Conservation (phyloP, 2,113 vertebrate species). For the Dromaius novaehollandiae region DNA sequence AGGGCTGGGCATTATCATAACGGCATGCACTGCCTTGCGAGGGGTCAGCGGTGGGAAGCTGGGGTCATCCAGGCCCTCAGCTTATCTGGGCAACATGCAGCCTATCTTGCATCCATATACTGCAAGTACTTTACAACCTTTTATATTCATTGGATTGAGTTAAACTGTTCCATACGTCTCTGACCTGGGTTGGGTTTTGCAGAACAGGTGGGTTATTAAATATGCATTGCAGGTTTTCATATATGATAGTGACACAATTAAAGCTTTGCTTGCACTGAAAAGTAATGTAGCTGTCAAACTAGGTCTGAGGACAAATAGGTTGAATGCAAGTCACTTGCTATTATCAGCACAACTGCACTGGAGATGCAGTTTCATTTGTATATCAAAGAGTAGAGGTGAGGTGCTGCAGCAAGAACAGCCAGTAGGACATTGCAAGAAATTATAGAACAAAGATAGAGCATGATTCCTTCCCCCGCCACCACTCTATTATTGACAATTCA, state of each 20-base stretch:
- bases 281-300: slow-evolving; percentile 27
- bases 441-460: background rate
- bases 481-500: background rate
- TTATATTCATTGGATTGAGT: background rate
- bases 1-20: background rate
- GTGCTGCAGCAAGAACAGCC: background rate
- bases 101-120: background rate
- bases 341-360: background rate
- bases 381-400: background rate
- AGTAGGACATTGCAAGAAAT: background rate
- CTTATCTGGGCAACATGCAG: background rate
- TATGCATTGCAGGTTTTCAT: rapidly evolving
- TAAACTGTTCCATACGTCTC: background rate
- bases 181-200: background rate
- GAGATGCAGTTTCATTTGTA: background rate
- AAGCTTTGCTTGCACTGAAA: background rate
- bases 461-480: background rate
- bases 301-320: slow-evolving; percentile 36
- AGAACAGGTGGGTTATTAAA: slow-evolving; percentile 32
- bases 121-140: background rate
- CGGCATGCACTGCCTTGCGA: background rate
- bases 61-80: background rate
- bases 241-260: background rate
- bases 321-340: slow-evolving; percentile 34
- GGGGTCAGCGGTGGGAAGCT: background rate